phyloP scores from a whole-genome alignment of 2,888 invertebrate species.

The Calephelis perditalis region DNA sequence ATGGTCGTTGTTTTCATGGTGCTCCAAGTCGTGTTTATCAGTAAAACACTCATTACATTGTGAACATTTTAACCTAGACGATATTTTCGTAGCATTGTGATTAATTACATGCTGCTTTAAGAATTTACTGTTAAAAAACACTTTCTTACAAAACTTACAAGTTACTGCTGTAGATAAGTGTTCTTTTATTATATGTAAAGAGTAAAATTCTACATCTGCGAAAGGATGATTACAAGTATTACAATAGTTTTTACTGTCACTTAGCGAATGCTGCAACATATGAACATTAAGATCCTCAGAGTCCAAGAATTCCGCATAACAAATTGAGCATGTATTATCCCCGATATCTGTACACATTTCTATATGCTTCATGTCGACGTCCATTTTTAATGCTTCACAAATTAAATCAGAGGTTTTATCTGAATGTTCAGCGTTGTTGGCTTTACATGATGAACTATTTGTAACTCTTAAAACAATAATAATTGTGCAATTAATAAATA shows the following conservation, averaged over 20 bases:
- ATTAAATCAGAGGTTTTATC: no score
- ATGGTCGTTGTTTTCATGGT: slow-evolving; percentile 39
- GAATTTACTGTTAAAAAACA: slow-evolving; percentile 35
- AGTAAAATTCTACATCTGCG: slow-evolving; percentile 39
- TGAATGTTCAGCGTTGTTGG: no score
- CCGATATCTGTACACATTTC: slow-evolving; percentile 19
- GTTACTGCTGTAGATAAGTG: slow-evolving; percentile 41
- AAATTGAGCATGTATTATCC: slow-evolving; percentile 47
- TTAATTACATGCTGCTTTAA: slow-evolving; percentile 41
- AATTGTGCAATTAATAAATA: no score
- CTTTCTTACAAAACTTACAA: slow-evolving; percentile 46
- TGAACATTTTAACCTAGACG: slow-evolving; percentile 40
- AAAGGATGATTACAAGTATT: slow-evolving; percentile 41
- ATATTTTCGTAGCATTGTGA: slow-evolving; percentile 33
- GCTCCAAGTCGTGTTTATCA: slow-evolving; percentile 34
- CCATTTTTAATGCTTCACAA: slow-evolving; percentile 1
- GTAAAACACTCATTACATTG: slow-evolving; percentile 41
- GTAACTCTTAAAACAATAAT: no score
- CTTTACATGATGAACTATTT: no score
- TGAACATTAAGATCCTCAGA: slow-evolving; percentile 50
- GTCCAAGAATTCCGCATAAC: slow-evolving; percentile 57
- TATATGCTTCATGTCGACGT: slow-evolving; percentile 10
- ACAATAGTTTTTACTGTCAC: slow-evolving; percentile 34
- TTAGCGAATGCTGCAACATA: slow-evolving; percentile 37
- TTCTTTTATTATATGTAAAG: slow-evolving; percentile 43